These are phyloP conservation scores for Megatriorchis doriae DNA, from an alignment of 2,113 vertebrate genomes.

Conservation along the genomic window DNA sequence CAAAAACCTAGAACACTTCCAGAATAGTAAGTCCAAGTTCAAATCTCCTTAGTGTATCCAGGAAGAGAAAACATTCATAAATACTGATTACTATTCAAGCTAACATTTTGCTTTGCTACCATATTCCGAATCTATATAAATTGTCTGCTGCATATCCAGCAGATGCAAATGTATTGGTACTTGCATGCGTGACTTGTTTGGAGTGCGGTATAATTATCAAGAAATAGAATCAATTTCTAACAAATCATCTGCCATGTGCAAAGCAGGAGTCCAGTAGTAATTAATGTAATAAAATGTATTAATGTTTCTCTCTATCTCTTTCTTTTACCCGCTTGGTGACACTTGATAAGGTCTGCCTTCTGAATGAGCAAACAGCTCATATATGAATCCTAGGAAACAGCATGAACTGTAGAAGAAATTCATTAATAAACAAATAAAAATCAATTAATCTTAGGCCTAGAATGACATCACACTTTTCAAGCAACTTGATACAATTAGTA, in stretches of 20 bases:
- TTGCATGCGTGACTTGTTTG: conserved; percentile 8
- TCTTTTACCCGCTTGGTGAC: background rate
- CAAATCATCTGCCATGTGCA: conserved; percentile 51
- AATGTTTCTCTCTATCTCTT: background rate
- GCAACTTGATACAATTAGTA: background rate
- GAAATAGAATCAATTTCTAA: conserved; percentile 60
- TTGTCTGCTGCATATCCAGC: conserved; percentile 9
- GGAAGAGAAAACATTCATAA: conserved; percentile 11
- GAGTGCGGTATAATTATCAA: conserved; percentile 41
- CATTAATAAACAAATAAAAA: background rate
- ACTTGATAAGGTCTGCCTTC: background rate
- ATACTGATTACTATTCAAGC: conserved; percentile 44
- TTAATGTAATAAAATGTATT: conserved; percentile 46
- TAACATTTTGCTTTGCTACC: conserved; percentile 9
- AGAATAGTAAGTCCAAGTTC: background rate
- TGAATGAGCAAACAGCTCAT: background rate
- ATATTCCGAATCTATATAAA: background rate
- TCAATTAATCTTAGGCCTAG: background rate
- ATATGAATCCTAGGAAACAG: background rate
- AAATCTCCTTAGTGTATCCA: background rate
- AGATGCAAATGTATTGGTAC: conserved; percentile 34
- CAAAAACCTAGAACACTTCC: background rate
- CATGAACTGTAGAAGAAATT: conserved; percentile 8
- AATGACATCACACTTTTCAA: background rate
- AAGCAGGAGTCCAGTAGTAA: conserved; percentile 35